These are phyloP conservation scores for Stegostoma tigrinum DNA, from an alignment of 2,113 vertebrate genomes.

Conservation along the genomic window DNA sequence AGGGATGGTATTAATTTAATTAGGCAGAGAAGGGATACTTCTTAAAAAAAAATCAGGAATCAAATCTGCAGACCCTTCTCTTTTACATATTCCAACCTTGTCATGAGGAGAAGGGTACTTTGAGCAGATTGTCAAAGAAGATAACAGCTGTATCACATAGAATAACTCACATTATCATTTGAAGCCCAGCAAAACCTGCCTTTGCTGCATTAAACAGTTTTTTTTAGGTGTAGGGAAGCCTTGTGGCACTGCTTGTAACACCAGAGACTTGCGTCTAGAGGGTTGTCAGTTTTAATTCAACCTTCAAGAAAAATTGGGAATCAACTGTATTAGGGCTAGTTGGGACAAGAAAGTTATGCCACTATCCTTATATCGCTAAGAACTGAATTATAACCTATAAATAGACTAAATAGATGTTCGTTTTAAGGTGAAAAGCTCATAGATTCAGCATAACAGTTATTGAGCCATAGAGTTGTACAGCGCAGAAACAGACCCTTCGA, in stretches of 20 bases:
- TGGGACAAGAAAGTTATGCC: conserved; percentile 4
- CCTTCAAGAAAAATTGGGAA: conserved; percentile 2
- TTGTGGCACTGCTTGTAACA: neutral
- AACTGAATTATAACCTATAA: neutral
- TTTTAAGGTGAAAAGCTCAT: conserved; percentile 51
- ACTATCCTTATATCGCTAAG: neutral
- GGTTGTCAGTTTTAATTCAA: conserved; percentile 26
- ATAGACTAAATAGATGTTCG: neutral
- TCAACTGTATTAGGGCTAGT: neutral
- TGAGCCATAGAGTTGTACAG: neutral
- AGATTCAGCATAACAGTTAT: conserved; percentile 37
- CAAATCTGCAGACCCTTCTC: conserved; percentile 32
- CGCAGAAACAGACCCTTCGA: too few relatives aligned
- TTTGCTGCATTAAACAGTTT: conserved; percentile 36
- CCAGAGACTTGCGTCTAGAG: neutral
- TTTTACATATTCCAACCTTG: conserved; percentile 38
- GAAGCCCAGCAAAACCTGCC: conserved; percentile 29
- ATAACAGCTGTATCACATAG: conserved; percentile 35
- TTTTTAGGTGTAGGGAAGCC: conserved; percentile 26
- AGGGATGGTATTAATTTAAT: conserved; percentile 15
- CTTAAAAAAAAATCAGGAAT: conserved; percentile 10
- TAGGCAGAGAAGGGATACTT: neutral
- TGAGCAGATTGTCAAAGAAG: conserved; percentile 37
- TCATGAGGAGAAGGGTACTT: conserved; percentile 36
- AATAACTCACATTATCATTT: conserved; percentile 38